phyloP scores from a whole-genome alignment of 2,797 vertebrate species.

The Oreochromis grahami region DNA sequence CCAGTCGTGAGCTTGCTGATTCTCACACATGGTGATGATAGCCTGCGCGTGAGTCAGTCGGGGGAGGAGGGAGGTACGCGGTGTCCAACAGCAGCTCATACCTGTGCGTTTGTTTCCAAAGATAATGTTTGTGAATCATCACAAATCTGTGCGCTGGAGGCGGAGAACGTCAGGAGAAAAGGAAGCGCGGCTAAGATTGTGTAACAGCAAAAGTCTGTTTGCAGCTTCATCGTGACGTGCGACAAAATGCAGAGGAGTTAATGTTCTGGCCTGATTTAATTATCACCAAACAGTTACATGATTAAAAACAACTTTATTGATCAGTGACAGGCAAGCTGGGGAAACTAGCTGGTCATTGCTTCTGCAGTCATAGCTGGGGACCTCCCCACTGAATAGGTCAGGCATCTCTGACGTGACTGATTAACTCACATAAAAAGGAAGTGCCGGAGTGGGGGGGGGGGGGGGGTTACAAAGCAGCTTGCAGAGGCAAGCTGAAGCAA shows the following conservation, averaged over 20 bases:
- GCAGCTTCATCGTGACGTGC: neutral
- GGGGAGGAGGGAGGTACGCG: neutral
- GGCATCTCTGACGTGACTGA: neutral
- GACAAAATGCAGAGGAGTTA: neutral
- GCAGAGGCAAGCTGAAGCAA: neutral
- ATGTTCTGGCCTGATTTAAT: neutral
- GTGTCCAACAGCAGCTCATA: neutral
- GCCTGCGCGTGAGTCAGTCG: neutral
- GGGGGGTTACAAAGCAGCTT: neutral
- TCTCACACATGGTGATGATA: neutral
- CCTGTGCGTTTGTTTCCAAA: constrained; percentile 18
- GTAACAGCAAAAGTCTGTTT: neutral
- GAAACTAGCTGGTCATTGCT: neutral
- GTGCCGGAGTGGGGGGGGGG: fast-evolving
- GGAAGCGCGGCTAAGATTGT: neutral
- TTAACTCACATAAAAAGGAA: neutral
- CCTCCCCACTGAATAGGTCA: neutral
- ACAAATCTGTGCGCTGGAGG: constrained; percentile 15
- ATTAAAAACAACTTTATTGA: neutral
- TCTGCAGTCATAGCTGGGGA: neutral
- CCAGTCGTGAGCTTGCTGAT: neutral
- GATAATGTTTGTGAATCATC: constrained; percentile 17
- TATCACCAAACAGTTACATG: neutral
- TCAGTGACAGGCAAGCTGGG: neutral
- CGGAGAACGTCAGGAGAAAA: neutral